Conservation (phyloP, 2,888 invertebrate species). For the Drosophila diplacantha region DNA sequence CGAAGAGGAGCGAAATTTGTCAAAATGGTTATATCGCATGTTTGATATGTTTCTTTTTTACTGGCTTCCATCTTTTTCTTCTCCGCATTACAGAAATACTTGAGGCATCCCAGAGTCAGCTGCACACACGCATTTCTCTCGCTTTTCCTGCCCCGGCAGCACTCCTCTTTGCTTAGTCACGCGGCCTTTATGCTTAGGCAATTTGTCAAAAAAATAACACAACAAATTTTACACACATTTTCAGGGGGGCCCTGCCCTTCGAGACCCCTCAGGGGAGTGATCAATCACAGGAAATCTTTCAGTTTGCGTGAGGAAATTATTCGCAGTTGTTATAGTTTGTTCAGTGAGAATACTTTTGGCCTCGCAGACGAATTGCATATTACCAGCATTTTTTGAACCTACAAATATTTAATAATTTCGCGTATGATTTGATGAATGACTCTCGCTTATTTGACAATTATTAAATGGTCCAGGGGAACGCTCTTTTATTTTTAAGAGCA, state of each 20-base stretch:
- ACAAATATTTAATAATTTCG: not conserved
- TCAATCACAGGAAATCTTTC: constrained; percentile 59
- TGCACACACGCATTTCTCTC: constrained; percentile 50
- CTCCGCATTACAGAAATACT: constrained; percentile 55
- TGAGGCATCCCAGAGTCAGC: constrained; percentile 59
- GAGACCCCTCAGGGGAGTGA: constrained; percentile 67
- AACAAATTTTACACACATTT: constrained; percentile 50
- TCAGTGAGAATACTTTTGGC: constrained; percentile 30
- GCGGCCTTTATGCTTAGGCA: constrained; percentile 50
- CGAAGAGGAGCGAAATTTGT: constrained; percentile 51
- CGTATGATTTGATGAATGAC: not conserved
- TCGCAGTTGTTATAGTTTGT: constrained; percentile 63
- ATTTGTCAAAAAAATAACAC: constrained; percentile 58
- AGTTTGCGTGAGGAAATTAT: constrained; percentile 51
- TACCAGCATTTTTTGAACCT: not conserved
- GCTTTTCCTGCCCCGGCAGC: constrained; percentile 40
- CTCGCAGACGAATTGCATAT: constrained; percentile 17
- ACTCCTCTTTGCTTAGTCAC: constrained; percentile 60
- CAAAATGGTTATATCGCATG: constrained; percentile 70
- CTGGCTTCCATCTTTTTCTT: constrained; percentile 27
- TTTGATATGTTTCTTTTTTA: constrained; percentile 35
- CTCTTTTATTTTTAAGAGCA: not conserved
- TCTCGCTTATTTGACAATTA: constrained; percentile 8
- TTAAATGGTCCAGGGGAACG: not conserved
- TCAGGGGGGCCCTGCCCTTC: constrained; percentile 54